Evolutionary conservation across 2,888 invertebrate genomes (phyloP).

Genomic region (Catocala nupta): DNA sequence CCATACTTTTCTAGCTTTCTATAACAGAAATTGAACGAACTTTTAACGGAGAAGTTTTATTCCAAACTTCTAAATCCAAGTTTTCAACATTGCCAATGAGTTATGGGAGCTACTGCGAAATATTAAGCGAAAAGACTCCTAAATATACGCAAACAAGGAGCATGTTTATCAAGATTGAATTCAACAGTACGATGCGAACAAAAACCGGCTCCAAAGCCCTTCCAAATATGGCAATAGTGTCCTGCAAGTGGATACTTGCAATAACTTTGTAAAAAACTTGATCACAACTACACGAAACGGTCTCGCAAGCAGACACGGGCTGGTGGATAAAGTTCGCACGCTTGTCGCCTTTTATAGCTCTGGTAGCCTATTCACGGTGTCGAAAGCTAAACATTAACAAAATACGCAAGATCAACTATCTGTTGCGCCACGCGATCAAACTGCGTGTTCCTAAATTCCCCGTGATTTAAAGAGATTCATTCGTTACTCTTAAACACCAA

Average conservation of each 20-base stretch:
- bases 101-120: constrained; percentile 51
- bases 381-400: constrained; percentile 72
- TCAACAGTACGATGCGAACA: constrained; percentile 71
- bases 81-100: constrained; percentile 46
- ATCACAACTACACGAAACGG: constrained; percentile 77
- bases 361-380: constrained; percentile 62
- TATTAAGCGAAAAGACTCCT: constrained; percentile 55
- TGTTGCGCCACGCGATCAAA: constrained; percentile 58
- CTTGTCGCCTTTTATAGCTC: constrained; percentile 72
- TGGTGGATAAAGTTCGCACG: constrained; percentile 76
- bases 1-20: too few species aligned
- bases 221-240: constrained; percentile 75
- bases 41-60: constrained; percentile 5
- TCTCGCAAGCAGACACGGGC: constrained; percentile 70
- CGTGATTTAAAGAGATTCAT: constrained; percentile 62
- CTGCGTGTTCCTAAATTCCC: constrained; percentile 59
- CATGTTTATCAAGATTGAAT: constrained; percentile 77
- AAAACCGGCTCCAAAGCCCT: constrained; percentile 71
- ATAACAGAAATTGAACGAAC: constrained; percentile 18
- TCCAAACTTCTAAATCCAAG: constrained; percentile 34
- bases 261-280: constrained; percentile 75
- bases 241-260: constrained; percentile 77
- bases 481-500: constrained; percentile 57
- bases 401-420: constrained; percentile 60
- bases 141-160: constrained; percentile 73